phyloP scores from a whole-genome alignment of 2,888 invertebrate species.

The Sturmia bella region DNA sequence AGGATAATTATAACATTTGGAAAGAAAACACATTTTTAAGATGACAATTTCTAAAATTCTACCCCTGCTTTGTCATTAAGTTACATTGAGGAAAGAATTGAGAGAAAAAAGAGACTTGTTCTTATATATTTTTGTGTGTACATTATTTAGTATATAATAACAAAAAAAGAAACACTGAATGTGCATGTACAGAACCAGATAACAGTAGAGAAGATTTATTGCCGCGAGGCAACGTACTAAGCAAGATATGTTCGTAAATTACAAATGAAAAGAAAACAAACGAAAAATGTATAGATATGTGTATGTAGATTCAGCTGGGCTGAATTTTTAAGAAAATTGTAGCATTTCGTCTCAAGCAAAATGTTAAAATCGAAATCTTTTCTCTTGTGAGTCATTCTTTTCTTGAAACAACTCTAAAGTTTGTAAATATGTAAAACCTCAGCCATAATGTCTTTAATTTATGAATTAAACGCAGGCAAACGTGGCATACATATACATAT shows the following conservation, averaged over 20 bases:
- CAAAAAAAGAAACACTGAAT: conserved; percentile 65
- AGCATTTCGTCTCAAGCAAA: too few species aligned
- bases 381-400: too few species aligned
- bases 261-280: conserved; percentile 10
- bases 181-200: conserved; percentile 72
- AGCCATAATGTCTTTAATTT: too few species aligned
- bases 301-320: too few species aligned
- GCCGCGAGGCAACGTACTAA: conserved; percentile 80
- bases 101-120: background rate
- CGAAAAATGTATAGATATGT: background rate
- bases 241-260: conserved; percentile 80
- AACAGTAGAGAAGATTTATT: conserved; percentile 79
- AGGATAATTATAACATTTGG: conserved; percentile 42
- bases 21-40: conserved; percentile 58
- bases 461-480: too few species aligned
- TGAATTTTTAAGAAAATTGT: too few species aligned
- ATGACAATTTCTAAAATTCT: conserved; percentile 46
- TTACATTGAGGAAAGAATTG: background rate
- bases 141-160: conserved; percentile 22
- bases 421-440: too few species aligned
- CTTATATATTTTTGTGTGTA: background rate
- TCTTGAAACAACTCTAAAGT: too few species aligned
- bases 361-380: too few species aligned
- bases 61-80: conserved; percentile 8
- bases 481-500: too few species aligned